phyloP scores from a whole-genome alignment of 1,140 invertebrate genomes.

The Brachystomella parvula region DNA sequence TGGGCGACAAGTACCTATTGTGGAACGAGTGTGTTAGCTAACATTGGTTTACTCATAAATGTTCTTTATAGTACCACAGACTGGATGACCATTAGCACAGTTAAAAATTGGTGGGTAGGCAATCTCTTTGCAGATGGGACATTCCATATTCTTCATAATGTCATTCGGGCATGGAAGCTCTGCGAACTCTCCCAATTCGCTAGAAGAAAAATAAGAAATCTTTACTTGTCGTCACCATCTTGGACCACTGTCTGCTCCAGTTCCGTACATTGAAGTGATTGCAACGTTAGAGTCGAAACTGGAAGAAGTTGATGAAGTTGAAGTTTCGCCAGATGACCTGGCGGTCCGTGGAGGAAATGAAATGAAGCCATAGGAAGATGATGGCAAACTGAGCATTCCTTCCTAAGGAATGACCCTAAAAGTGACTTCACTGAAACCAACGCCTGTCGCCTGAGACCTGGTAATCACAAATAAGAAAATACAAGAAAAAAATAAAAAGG shows the following conservation, averaged over 20 bases:
- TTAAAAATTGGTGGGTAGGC: conserved; percentile 11
- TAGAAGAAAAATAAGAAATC: neutral
- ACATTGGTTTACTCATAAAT: too few species aligned
- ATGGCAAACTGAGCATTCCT: too few species aligned
- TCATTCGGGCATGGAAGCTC: neutral
- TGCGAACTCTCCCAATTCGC: neutral
- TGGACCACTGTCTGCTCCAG: neutral
- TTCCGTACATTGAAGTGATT: neutral
- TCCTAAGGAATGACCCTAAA: too few species aligned
- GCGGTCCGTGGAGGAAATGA: neutral
- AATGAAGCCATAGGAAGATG: neutral
- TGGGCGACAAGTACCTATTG: conserved; percentile 5
- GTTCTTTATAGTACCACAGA: conserved; percentile 7
- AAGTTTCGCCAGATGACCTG: neutral
- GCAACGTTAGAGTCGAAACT: neutral
- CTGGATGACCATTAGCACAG: conserved; percentile 20
- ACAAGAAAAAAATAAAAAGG: too few species aligned
- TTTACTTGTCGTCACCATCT: neutral
- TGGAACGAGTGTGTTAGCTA: neutral
- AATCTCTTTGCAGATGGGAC: conserved; percentile 15
- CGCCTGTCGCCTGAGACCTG: too few species aligned
- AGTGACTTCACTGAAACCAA: too few species aligned
- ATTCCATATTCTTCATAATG: conserved; percentile 8
- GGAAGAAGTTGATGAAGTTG: neutral
- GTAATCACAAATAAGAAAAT: too few species aligned